Base-by-base conservation (phyloP, 2,113 vertebrate species). In the Panurus biarmicus region DNA sequence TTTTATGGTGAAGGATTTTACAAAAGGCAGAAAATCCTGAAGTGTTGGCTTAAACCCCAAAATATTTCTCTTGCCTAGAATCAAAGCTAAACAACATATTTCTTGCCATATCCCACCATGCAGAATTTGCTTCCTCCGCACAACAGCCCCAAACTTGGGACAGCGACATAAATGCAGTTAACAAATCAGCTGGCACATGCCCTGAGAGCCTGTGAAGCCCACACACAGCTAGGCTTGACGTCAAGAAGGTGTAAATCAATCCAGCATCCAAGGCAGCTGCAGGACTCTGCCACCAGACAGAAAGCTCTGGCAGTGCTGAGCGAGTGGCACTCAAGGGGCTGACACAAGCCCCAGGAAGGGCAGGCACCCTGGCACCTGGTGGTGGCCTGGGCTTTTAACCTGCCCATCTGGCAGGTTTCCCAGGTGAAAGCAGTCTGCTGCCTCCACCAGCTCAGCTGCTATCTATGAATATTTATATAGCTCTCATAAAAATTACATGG, bases 401-500 rank as follows among this genome's bases (percentile, higher is more conserved):
- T 83, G 48, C 8, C n/a, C 56, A 19, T 19, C 64, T 58, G 58
- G 60, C 74, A 74, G 31, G 6, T 31, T 82, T 45, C 54, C 56
- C 31, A 58, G 26, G 36, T 42, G 42, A 74, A 94, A 91, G 53
- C 20, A 45, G 33, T 11, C 58, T 66, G 67, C 38, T 54, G 2
- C 21, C 69, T 78, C 61, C 9, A 22, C 24, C 65, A 84, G 40
- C 65, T 94, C 65, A 93, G 81, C 81, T 93, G 44, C 33, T 86
- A 5, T 24, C 67, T 51, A 72, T 90, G 22, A 94, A 94, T 96
- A 86, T 93, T 96, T 96, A n/a, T n/a, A n/a, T 62, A 95, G 67
- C 31, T 36, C 45, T 74, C 38, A 66, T 91, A 62, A 95, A 97
- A 95, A 94, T 81, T 61, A 40, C 21, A 91, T 78, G 38, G 36